phyloP scores from a whole-genome alignment of 1,140 invertebrate species.

The Caenorhabditis briggsae region DNA sequence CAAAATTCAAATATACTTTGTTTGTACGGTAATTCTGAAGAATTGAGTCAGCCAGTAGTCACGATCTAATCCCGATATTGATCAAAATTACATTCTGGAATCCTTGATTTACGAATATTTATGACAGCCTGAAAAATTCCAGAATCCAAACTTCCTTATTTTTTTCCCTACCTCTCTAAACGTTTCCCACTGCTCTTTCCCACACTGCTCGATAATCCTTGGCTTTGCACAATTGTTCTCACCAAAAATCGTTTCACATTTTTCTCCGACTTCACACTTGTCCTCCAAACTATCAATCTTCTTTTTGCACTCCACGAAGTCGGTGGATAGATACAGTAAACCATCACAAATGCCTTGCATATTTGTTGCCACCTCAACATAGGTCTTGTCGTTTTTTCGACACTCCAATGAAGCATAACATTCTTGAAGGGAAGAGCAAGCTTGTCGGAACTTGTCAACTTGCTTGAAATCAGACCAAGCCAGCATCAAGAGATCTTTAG shows the following conservation, averaged over 20 bases:
- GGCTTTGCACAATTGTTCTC: background rate
- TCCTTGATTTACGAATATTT: background rate
- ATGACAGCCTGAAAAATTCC: background rate
- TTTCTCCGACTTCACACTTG: background rate
- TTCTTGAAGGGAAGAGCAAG: background rate
- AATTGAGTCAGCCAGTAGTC: background rate
- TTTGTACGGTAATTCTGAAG: no score
- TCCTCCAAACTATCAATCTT: background rate
- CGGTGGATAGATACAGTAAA: background rate
- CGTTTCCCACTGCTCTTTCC: background rate
- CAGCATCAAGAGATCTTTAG: background rate
- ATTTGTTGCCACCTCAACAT: background rate
- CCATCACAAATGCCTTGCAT: background rate
- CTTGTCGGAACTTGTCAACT: background rate
- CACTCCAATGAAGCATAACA: constrained; percentile 6
- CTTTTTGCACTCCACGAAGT: background rate
- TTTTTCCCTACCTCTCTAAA: background rate
- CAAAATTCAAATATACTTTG: no score
- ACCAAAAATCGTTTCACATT: background rate
- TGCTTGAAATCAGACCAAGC: background rate
- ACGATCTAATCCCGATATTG: background rate
- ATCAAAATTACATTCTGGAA: background rate
- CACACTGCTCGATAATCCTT: background rate
- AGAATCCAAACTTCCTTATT: no score
- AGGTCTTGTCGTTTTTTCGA: background rate